phyloP scores from a whole-genome alignment of 1,140 invertebrate genomes.

The Colletes latitarsis region DNA sequence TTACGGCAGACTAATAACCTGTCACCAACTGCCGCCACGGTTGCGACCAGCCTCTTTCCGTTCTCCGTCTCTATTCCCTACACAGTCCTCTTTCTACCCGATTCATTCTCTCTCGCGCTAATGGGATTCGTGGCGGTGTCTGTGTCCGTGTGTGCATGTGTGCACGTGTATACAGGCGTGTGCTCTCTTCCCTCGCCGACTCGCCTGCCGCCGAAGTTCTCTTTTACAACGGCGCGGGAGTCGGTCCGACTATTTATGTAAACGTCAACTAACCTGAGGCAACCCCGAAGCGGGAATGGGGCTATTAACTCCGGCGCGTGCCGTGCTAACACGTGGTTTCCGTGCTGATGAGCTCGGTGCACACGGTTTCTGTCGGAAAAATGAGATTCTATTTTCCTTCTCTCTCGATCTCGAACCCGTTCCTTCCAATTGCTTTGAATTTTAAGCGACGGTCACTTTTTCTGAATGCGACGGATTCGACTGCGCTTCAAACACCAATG shows the following conservation, averaged over 20 bases:
- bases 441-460: no score
- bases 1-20: conserved; percentile 77
- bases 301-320: conserved; percentile 50
- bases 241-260: conserved; percentile 39
- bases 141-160: not conserved
- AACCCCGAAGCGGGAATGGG: conserved; percentile 33
- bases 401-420: not conserved
- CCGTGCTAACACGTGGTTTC: conserved; percentile 38
- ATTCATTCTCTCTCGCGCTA: conserved; percentile 19
- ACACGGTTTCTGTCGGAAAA: conserved; percentile 9
- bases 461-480: no score
- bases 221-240: conserved; percentile 37
- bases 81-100: not conserved
- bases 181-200: not conserved
- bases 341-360: conserved; percentile 2
- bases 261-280: conserved; percentile 54
- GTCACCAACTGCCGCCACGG: conserved; percentile 67
- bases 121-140: not conserved
- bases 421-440: not conserved
- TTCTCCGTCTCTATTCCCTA: not conserved
- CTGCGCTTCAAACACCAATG: no score
- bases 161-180: not conserved
- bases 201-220: conserved; percentile 22
- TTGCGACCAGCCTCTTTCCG: conserved; percentile 48
- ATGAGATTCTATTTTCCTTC: not conserved